Evolutionary conservation across 2,113 vertebrate species (phyloP).

Genomic region (Myrmecophaga tridactyla): DNA sequence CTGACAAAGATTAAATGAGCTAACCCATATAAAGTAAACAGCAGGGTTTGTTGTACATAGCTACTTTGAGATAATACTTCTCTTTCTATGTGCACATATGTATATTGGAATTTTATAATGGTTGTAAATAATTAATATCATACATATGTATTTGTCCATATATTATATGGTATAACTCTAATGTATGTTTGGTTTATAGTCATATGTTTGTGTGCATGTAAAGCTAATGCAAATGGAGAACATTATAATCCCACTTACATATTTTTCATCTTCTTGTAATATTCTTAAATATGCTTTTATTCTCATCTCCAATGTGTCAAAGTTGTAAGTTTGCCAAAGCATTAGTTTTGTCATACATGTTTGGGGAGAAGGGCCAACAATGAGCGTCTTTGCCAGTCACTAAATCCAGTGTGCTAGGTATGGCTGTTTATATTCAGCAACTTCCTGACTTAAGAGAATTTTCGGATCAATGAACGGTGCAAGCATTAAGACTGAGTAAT

Average conservation of each 20-base stretch:
- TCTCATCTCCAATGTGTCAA: constrained; percentile 59
- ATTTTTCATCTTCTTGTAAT: constrained; percentile 27
- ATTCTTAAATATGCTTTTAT: constrained; percentile 59
- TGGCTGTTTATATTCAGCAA: not conserved
- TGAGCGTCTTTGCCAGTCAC: not conserved
- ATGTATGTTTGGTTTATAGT: not conserved
- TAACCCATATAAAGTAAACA: not conserved
- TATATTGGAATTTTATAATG: not conserved
- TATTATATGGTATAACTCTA: not conserved
- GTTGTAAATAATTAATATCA: not conserved
- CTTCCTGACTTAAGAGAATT: constrained; percentile 51
- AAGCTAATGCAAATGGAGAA: not conserved
- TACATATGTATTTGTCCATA: not conserved
- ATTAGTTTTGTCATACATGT: constrained; percentile 22
- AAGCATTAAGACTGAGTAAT: constrained; percentile 61
- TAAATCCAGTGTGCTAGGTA: not conserved
- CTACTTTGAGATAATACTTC: not conserved
- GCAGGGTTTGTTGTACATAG: not conserved
- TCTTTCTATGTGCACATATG: not conserved
- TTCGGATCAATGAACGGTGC: constrained; percentile 53
- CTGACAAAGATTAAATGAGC: not conserved
- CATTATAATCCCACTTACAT: not conserved
- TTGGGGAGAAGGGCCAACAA: constrained; percentile 25
- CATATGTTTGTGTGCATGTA: not conserved
- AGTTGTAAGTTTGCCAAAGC: constrained; percentile 58